A percentile compares a stretch with the other conserved stretches of the same genome.
Evolutionary conservation across 2,888 invertebrate genomes (phyloP).

Genomic region (Sacculina carcini): DNA sequence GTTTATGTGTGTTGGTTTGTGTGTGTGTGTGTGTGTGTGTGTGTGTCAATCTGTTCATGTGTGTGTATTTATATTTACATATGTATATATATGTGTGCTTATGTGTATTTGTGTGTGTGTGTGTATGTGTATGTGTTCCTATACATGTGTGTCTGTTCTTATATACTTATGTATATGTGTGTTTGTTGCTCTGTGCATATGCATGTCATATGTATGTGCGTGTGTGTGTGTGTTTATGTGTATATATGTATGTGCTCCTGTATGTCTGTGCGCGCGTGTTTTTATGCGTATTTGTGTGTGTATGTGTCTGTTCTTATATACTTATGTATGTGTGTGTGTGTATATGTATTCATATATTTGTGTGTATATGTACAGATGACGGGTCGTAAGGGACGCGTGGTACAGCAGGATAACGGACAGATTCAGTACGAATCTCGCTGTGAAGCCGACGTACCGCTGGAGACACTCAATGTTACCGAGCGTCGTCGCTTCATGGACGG

Average conservation of each 20-base stretch:
- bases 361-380: conserved; percentile 44
- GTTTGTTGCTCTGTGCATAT: too few relatives aligned
- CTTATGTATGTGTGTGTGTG: conserved; percentile 6
- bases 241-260: not conserved
- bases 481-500: conserved; percentile 83
- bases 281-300: not conserved
- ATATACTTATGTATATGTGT: too few relatives aligned
- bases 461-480: conserved; percentile 64
- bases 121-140: too few relatives aligned
- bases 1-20: too few relatives aligned
- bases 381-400: conserved; percentile 75
- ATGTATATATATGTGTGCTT: too few relatives aligned
- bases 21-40: too few relatives aligned
- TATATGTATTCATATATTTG: conserved; percentile 6
- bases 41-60: too few relatives aligned
- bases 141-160: too few relatives aligned
- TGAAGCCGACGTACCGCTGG: conserved; percentile 80
- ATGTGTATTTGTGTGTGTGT: too few relatives aligned
- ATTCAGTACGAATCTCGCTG: conserved; percentile 84
- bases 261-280: not conserved
- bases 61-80: too few relatives aligned
- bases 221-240: not conserved
- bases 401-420: conserved; percentile 71
- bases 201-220: too few relatives aligned
- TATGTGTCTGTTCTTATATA: not conserved